Percentiles rank a stretch among this genome's conserved stretches.
These are phyloP conservation scores for Sphinx pinastri DNA, from an alignment of 2,888 invertebrate genomes.

Conservation along the genomic window DNA sequence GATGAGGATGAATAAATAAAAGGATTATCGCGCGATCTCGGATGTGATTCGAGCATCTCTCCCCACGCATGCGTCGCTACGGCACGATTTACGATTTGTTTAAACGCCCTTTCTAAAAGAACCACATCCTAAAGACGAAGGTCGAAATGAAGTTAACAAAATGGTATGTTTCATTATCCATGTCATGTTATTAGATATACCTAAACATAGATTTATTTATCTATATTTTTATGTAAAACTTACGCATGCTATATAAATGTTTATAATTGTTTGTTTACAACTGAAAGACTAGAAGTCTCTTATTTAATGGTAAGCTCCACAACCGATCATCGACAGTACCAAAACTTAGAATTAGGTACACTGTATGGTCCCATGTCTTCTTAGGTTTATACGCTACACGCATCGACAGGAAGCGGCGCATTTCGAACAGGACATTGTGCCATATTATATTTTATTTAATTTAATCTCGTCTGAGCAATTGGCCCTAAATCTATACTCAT, in stretches of 20 bases:
- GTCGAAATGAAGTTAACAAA: background rate
- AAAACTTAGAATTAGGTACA: too few relatives aligned
- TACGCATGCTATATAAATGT: too few relatives aligned
- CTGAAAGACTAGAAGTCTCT: background rate
- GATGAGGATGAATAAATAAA: slow-evolving; percentile 72
- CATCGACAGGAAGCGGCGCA: too few relatives aligned
- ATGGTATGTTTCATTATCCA: background rate
- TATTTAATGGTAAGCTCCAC: background rate
- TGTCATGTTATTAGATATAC: background rate
- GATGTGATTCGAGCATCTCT: slow-evolving; percentile 46
- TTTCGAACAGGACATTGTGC: too few relatives aligned
- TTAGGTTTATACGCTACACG: too few relatives aligned
- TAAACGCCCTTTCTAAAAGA: slow-evolving; percentile 17
- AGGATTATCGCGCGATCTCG: slow-evolving; percentile 74
- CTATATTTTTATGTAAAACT: too few relatives aligned
- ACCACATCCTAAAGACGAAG: background rate
- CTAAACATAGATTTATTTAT: too few relatives aligned
- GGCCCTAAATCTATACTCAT: background rate
- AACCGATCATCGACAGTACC: too few relatives aligned
- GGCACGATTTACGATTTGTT: slow-evolving; percentile 26
- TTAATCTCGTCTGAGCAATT: background rate
- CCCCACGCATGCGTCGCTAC: slow-evolving; percentile 10
- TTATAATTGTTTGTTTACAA: too few relatives aligned
- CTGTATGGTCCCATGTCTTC: too few relatives aligned
- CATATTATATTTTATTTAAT: too few relatives aligned